phyloP scores from a whole-genome alignment of 1,140 invertebrate genomes.

The Panulirus ornatus region DNA sequence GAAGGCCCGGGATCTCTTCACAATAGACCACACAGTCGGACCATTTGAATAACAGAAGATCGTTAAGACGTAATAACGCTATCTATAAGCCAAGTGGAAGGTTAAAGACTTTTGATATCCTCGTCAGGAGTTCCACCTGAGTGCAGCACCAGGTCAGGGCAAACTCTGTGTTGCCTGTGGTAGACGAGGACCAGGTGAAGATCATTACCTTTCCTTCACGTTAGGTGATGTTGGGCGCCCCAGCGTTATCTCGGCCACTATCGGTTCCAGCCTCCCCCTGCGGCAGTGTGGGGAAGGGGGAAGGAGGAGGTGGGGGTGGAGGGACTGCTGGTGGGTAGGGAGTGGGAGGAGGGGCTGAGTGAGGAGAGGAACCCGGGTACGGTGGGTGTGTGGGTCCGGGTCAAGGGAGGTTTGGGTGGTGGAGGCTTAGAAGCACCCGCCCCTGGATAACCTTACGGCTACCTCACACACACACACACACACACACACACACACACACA shows the following conservation, averaged over 20 bases:
- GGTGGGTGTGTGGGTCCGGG: not conserved
- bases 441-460: not conserved
- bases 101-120: not conserved
- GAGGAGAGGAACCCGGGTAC: not conserved
- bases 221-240: not conserved
- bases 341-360: not conserved
- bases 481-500: conserved; percentile 31
- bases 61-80: not conserved
- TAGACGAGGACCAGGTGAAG: not conserved
- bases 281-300: not conserved
- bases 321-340: not conserved
- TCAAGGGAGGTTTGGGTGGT: not conserved
- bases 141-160: too few relatives aligned
- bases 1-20: not conserved
- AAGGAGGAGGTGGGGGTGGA: not conserved
- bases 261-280: not conserved
- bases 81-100: conserved; percentile 7
- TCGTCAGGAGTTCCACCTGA: not conserved
- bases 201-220: not conserved
- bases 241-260: not conserved
- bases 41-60: not conserved
- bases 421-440: not conserved
- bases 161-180: too few relatives aligned
- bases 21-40: not conserved
- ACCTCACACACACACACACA: conserved; percentile 25